Conservation (phyloP, 2,113 vertebrate species). For the Manacus vitellinus region DNA sequence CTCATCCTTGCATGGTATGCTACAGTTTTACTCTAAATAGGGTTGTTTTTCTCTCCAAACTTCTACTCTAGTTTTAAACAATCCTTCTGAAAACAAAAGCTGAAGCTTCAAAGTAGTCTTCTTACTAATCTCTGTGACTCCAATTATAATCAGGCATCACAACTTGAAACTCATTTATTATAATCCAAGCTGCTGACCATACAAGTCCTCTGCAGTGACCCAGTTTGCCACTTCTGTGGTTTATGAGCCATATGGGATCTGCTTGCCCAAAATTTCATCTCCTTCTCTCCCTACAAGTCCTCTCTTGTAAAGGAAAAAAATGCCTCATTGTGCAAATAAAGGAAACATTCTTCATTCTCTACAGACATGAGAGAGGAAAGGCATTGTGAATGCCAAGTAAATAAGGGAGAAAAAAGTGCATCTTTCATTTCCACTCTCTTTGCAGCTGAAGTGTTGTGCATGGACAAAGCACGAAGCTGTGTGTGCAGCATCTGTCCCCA, state of each 20-base stretch:
- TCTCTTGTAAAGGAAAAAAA: slow-evolving; percentile 17
- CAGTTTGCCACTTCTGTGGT: slow-evolving; percentile 13
- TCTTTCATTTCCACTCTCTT: background rate
- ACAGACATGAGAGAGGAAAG: background rate
- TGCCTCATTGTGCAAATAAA: background rate
- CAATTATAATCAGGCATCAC: background rate
- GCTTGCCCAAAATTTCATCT: slow-evolving; percentile 18
- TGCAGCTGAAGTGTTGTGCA: background rate
- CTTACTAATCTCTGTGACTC: background rate
- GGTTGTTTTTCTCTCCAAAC: background rate
- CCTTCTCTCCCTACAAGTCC: slow-evolving; percentile 1
- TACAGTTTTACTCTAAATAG: background rate
- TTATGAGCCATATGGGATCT: background rate
- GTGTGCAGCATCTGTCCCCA: background rate
- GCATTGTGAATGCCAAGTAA: background rate
- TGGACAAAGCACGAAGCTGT: fast-evolving
- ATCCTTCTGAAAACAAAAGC: background rate
- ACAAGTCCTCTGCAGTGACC: background rate
- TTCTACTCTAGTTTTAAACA: background rate
- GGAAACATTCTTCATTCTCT: slow-evolving; percentile 8
- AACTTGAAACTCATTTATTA: background rate
- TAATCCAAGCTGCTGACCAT: slow-evolving; percentile 10
- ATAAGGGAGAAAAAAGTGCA: background rate
- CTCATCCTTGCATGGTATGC: background rate
- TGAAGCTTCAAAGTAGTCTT: background rate